A percentile compares a stretch with the other conserved stretches of the same genome.
Evolutionary conservation across 2,888 invertebrate genomes (phyloP).

Genomic region (Druceiella hillmani): DNA sequence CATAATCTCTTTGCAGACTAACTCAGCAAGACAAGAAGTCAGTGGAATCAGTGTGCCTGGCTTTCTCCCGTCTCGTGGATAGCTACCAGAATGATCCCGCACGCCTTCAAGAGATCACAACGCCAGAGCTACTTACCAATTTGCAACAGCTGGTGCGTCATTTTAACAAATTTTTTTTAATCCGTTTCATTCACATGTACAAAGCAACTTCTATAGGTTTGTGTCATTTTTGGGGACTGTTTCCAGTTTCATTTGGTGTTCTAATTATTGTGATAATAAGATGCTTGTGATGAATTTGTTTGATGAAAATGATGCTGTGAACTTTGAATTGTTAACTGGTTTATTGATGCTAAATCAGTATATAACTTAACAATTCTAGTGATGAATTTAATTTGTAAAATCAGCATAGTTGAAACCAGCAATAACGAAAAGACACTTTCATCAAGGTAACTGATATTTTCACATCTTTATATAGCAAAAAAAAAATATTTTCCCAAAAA

Average conservation of each 20-base stretch:
- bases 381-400: no score
- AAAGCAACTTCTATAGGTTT: not conserved
- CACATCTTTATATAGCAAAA: no score
- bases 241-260: not conserved
- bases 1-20: conserved; percentile 39
- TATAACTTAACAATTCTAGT: no score
- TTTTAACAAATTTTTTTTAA: conserved; percentile 21
- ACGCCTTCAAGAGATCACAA: conserved; percentile 90
- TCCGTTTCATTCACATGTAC: no score
- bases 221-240: not conserved
- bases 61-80: conserved; percentile 94
- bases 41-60: conserved; percentile 94
- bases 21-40: conserved; percentile 95
- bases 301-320: no score
- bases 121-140: conserved; percentile 84
- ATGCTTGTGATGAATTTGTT: not conserved
- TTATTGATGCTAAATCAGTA: no score
- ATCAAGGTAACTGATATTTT: no score
- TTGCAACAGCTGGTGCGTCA: conserved; percentile 78
- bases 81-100: conserved; percentile 91
- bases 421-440: no score
- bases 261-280: not conserved
- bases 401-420: no score
- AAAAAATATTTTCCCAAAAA: no score
- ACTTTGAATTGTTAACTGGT: no score